These are phyloP conservation scores for Melospiza melodia DNA, from an alignment of 2,113 vertebrate genomes.

Conservation along the genomic window DNA sequence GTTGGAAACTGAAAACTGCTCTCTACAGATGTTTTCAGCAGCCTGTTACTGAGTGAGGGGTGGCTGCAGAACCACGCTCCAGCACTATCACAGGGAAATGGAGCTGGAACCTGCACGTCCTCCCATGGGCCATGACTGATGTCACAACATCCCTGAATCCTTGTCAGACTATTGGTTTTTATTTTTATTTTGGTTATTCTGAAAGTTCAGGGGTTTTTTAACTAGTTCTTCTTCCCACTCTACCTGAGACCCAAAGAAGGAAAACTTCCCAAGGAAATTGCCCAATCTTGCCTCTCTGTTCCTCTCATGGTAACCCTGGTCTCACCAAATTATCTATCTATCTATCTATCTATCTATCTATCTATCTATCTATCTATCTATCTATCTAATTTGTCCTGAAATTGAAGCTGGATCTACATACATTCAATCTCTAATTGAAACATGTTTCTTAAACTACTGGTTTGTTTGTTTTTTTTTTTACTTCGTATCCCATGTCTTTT, in stretches of 20 bases:
- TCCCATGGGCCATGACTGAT: not conserved
- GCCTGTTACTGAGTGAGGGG: not conserved
- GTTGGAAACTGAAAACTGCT: not conserved
- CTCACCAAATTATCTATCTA: not conserved
- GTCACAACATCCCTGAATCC: not conserved
- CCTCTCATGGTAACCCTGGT: not conserved
- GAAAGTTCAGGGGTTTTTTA: fast-evolving
- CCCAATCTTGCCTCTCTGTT: not conserved
- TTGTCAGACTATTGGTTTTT: not conserved
- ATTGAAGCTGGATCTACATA: not conserved
- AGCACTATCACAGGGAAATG: not conserved
- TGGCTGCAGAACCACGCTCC: not conserved
- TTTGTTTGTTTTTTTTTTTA: not conserved
- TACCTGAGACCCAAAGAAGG: not conserved
- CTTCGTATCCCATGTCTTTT: not conserved
- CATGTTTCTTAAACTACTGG: not conserved
- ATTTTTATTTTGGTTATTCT: not conserved
- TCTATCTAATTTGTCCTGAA: not conserved
- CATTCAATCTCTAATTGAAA: not conserved
- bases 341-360: too few species aligned
- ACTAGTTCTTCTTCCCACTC: not conserved
- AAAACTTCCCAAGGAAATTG: not conserved
- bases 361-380: too few species aligned
- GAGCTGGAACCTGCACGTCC: not conserved
- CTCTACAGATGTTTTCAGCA: not conserved